Conservation (phyloP, 64 coral and sea anemone genomes). For the Porites australiensis region DNA sequence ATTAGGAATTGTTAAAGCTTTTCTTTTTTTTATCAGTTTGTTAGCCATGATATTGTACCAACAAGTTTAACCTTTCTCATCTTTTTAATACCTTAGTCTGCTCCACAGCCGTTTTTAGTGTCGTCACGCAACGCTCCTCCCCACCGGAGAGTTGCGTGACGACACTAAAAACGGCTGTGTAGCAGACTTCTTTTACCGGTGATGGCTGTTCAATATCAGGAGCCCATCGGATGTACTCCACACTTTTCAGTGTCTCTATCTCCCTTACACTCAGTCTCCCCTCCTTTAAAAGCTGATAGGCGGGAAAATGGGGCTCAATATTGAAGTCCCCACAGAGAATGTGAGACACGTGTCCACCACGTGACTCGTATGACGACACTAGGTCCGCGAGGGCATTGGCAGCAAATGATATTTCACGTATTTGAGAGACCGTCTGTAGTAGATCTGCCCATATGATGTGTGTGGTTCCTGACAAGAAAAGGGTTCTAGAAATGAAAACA, state of each 20-base stretch:
- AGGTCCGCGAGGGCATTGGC: not conserved
- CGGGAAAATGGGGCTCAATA: constrained; percentile 64
- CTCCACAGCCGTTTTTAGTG: too few relatives aligned
- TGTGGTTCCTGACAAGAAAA: not conserved
- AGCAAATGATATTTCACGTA: not conserved
- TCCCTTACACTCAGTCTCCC: constrained; percentile 35
- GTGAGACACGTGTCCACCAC: not conserved
- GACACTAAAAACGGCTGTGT: too few relatives aligned
- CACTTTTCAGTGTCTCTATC: constrained; percentile 1
- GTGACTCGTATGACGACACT: not conserved
- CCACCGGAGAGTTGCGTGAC: too few relatives aligned
- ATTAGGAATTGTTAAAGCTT: too few relatives aligned
- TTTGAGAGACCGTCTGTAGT: constrained; percentile 4
- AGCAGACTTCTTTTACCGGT: not conserved
- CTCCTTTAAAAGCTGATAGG: constrained; percentile 60
- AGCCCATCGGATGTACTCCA: constrained; percentile 62
- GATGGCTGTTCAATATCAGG: not conserved
- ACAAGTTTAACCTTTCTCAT: too few relatives aligned
- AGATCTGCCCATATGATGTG: constrained; percentile 14
- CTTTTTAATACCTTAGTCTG: too few relatives aligned
- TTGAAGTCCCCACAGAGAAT: constrained; percentile 18
- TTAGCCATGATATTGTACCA: too few relatives aligned
- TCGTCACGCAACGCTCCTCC: too few relatives aligned
- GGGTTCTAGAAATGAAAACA: too few relatives aligned
- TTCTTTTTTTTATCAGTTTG: too few relatives aligned